Evolutionary conservation across 2,113 vertebrate species (phyloP), one percentile per base, ranked within the genome.

Genomic region (Oncorhynchus keta): DNA sequence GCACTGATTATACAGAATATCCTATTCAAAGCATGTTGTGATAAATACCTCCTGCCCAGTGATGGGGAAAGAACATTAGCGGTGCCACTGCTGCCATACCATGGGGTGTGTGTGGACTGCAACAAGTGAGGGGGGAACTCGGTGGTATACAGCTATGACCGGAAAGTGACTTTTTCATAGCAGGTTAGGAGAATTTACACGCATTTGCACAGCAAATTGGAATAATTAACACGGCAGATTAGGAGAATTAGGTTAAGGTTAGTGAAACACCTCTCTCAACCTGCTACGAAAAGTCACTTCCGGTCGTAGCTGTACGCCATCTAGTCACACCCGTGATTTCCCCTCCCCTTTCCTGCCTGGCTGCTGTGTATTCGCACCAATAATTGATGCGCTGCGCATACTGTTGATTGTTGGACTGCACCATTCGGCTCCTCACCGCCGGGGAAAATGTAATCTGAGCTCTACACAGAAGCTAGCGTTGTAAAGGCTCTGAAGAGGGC

Each of bases 361-460:
- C 80, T 73, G 72, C 76, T 82, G 32, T 83, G 81, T 87, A 61
- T 79, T 62, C 76, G 90, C 86, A 78, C 90, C 67, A 89, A 68
- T 92, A 94, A 92, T 93, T 92, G 91, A 94, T 92, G 93, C 93
- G 89, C 92, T 87, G 92, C 89, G 90, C 93, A 91, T 92, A 82
- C 91, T 85, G 92, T 89, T 90, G 89, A 86, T 88, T 82, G 90
- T 79, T 85, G 94, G 94, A 94, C 94, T 95, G 95, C 94, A 95
- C 95, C 95, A 95, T 95, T 94, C 84, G 81, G 55, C 71, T 83
- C 75, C 86, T 84, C 90, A 89, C 90, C 92, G 88, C 89, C 90
- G 91, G 95, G 95, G 94, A 93, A 92, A 91, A 92, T 94, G 94
- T 93, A 94, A 95, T 93, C 89, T 85, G 92, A 94, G 93, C 91